Percentiles rank a stretch among this genome's conserved stretches.
Conservation (phyloP, 2,888 invertebrate species). For the Campaea margaritaria region DNA sequence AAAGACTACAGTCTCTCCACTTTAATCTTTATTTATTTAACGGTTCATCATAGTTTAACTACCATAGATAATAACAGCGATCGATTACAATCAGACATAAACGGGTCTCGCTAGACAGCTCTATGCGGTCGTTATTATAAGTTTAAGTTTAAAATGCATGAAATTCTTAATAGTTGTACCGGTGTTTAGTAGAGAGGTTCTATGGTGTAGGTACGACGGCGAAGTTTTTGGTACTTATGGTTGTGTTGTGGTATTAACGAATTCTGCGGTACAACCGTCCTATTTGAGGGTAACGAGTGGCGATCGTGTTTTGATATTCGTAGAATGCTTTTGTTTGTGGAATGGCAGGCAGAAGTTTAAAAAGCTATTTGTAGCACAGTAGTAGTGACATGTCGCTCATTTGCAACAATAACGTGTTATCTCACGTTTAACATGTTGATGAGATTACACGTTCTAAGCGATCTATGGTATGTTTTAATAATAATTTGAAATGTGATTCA, state of each 20-base stretch:
- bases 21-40: conserved; percentile 8
- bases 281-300: no score
- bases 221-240: conserved; percentile 27
- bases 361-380: no score
- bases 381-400: no score
- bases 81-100: conserved; percentile 8
- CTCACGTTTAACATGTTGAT: no score
- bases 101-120: conserved; percentile 17
- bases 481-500: no score
- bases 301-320: no score
- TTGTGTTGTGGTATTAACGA: not conserved
- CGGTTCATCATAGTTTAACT: conserved; percentile 4
- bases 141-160: conserved; percentile 48
- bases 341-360: no score
- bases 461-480: no score
- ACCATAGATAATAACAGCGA: conserved; percentile 2
- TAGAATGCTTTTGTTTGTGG: no score
- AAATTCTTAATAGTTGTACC: conserved; percentile 52
- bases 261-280: no score
- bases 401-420: no score
- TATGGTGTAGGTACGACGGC: conserved; percentile 13
- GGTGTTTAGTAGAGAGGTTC: conserved; percentile 24
- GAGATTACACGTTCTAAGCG: no score
- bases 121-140: conserved; percentile 35
- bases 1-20: not conserved